Evolutionary conservation across 1,140 invertebrate species (phyloP), one percentile per base, ranked within the genome.

Genomic region (Heliconius eleuchia): DNA sequence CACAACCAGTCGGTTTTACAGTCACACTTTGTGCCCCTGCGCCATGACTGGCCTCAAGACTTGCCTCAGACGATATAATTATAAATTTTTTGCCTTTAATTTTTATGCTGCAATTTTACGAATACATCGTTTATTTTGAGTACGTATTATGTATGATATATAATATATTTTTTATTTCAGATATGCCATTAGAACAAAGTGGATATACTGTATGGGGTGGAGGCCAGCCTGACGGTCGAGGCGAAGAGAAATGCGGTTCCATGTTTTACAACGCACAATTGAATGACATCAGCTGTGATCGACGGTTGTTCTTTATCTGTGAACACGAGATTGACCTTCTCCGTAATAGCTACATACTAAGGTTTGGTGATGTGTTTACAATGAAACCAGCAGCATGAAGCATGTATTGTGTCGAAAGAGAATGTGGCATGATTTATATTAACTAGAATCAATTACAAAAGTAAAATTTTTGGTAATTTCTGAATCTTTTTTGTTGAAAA

Each of bases 181-280:
- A 89, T 3, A 82, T 75, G 57, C 70, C 84, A 1, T 50, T 94
- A 60, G 73, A 84, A 37, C 78, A 84, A 3, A 87, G 83, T 37
- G 92, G 93, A 0, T 94, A 93, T 77, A 82, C 83, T 0, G 74
- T 74, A 13, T 94, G 93, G 93, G 88, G 87, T 0, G 79, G 81
- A 23, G 82, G 81, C 1, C 89, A 94, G 71, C 91, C 92, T 0
- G 89, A 91, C 52, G 88, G 87, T 0, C 77, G 80, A 4, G 82
- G 75, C 4, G 80, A 81, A 1, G 90, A 93, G 73, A 76, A 75
- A 5, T 94, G 92, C 72, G 92, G 93, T 2, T 88, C 88, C 3
- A 93, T 94, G 91, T 88, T 88, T 75, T 88, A 86, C 82, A 89
- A 89, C 50, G 93, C 91, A 1, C 78, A 82, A 9, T 83, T 95